Evolutionary conservation across 1,140 invertebrate genomes (phyloP), one percentile per base, ranked within the genome.

Genomic region (Stegodyphus mimosarum): DNA sequence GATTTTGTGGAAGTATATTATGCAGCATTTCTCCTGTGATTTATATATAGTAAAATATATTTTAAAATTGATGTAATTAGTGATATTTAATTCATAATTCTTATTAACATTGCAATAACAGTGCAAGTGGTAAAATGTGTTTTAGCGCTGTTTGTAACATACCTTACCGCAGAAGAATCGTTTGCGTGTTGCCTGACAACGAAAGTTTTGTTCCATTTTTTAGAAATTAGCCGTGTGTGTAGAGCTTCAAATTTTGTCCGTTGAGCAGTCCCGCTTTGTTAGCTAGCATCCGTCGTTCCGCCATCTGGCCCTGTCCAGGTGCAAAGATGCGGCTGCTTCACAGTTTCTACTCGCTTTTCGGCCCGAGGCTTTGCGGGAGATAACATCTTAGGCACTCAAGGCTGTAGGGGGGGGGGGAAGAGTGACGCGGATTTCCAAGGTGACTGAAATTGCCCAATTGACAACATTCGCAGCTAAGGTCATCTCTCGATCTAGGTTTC

Each of bases 221-320:
- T 33, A 33, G 33, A 33, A 33, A 33, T 33, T 33, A 33, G 33
- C 33, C 33, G 33, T 33, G 33, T 33, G 33, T 33, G 33, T 33
- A 33, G 33, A 33, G 33, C 33, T 33, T 33, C 33, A 33, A 33
- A 33, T 33, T 33, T 33, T 33, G 33, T 33, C 33, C 33, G 33
- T 33, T 33, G 33, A 33, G 33, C 33, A 33, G 33, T 33, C 1
- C 33, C 33, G 33, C 33, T 33, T 33, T 33, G 33, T 33, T 33
- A 33, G 33, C 33, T 33, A 33, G 33, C 33, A 33, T 17, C 17
- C 63, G 13, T 33, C 33, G 33, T 33, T 33, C 33, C 71, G 60
- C 79, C 79, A 83, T 83, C 79, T 83, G 79, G 73, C 70, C 67
- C 11, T n/a, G 66, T 66, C 79, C 79, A 83, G 79, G 79, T 83